Percentiles rank a stretch among this genome's conserved stretches.
Conservation (phyloP, 2,797 vertebrate species). For the Crocodylus rhombifer region DNA sequence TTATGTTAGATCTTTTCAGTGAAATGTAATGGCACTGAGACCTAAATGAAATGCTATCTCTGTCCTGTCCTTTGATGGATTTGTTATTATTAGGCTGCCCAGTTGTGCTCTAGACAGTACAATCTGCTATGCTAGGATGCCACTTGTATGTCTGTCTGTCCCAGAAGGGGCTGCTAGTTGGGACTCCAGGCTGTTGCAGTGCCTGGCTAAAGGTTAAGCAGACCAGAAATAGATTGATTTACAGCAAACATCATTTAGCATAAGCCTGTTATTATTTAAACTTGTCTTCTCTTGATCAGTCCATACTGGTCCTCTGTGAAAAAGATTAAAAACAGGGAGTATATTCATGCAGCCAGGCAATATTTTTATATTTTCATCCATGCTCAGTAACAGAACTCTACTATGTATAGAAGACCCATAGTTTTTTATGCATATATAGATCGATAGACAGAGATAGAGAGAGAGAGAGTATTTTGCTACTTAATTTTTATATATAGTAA, state of each 20-base stretch:
- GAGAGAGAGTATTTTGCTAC: too few species aligned
- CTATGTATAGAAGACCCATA: not conserved
- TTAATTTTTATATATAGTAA: too few species aligned
- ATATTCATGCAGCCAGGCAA: too few species aligned
- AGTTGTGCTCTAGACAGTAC: not conserved
- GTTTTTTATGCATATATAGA: not conserved
- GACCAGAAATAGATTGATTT: not conserved
- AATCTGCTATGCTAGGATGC: not conserved
- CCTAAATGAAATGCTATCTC: not conserved
- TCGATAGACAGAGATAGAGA: too few species aligned
- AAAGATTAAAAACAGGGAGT: not conserved
- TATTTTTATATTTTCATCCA: not conserved
- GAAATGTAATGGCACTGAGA: not conserved
- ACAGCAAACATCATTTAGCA: rapidly evolving
- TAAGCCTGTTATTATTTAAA: not conserved
- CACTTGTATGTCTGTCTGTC: not conserved
- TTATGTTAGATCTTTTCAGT: not conserved
- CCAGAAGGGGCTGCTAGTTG: not conserved
- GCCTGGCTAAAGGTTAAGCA: not conserved
- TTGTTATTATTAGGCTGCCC: not conserved
- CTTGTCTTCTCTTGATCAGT: not conserved
- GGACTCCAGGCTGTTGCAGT: rapidly evolving
- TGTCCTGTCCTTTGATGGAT: not conserved
- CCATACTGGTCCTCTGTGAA: rapidly evolving
- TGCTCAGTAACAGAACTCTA: not conserved